Evolutionary conservation across 53 echinoderm and acorn worm genomes (phyloP).

Genomic region (Patiria pectinifera): DNA sequence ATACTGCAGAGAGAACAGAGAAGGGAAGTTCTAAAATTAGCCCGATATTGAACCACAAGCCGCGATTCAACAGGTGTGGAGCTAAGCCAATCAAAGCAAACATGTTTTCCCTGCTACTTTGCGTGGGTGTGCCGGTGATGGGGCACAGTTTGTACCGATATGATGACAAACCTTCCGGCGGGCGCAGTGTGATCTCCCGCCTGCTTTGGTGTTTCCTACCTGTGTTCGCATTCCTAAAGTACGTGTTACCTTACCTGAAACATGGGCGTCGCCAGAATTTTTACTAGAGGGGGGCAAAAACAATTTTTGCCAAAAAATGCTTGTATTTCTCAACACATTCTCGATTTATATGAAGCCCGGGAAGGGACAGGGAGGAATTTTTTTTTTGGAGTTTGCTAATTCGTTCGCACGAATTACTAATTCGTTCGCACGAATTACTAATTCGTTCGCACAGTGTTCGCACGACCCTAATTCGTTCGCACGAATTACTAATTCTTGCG

Average conservation of each 20-base stretch:
- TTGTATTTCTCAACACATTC: too few relatives aligned
- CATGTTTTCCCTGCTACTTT: constrained; percentile 1
- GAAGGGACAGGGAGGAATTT: too few relatives aligned
- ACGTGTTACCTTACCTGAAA: background rate
- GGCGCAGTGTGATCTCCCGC: background rate
- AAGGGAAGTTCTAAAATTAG: background rate
- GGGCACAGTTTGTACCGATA: background rate
- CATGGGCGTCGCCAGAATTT: too few relatives aligned
- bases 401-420: too few relatives aligned
- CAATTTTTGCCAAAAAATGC: too few relatives aligned
- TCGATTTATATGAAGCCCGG: too few relatives aligned
- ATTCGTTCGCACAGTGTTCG: too few relatives aligned
- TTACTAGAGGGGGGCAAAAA: too few relatives aligned
- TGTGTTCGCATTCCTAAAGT: background rate
- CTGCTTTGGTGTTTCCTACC: background rate
- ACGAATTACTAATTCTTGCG: too few relatives aligned
- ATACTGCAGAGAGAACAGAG: background rate
- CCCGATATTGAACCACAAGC: constrained; percentile 21
- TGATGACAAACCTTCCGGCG: background rate
- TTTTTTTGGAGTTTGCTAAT: too few relatives aligned
- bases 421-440: too few relatives aligned
- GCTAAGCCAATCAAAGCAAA: constrained; percentile 39
- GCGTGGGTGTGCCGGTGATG: background rate
- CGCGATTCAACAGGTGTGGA: constrained; percentile 38
- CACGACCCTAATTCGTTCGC: too few relatives aligned